Base-by-base conservation (phyloP, 2,797 vertebrate species). In the Falco cherrug region DNA sequence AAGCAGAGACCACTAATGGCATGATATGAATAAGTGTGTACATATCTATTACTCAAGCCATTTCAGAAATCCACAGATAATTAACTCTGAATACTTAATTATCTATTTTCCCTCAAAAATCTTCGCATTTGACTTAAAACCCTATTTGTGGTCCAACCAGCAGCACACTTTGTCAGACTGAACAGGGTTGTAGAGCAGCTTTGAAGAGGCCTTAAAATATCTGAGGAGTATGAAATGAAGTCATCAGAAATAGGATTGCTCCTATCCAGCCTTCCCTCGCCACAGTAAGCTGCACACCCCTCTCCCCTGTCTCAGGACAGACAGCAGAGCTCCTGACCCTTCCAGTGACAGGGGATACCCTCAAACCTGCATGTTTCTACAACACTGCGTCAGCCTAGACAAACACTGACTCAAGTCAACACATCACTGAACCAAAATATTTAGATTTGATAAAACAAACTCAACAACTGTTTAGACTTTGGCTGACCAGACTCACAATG, bases 391-490 rank as follows among this genome's bases (percentile, higher is more conserved):
- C 94, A 93, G 65, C 69, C 61, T 47, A 77, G 89, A 69, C 90
- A 82, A 82, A 95, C 78, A 64, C 50, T 5, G 57, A 35, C 61
- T 89, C 53, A 79, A 85, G 82, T 51, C 96, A 94, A 91, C 84
- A 89, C 84, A 57, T 17, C 1, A 0, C 68, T 48, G 61, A 93
- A 94, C 65, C 89, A 95, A 94, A 96, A 93, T 85, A 86, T 95
- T 96, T 96, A 95, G 57, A 95, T 94, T 93, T 69, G 78, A 95
- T 84, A 91, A 93, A 92, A 95, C 93, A 95, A 97, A 80, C 93
- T 93, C 78, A 86, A 80, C 78, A 83, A 47, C 54, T 89, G 76
- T 85, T 95, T 96, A 92, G 92, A 86, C 92, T 92, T 89, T 39
- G 76, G 25, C 65, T 79, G 54, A 69, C 18, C 57, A 81, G 73